These are phyloP conservation scores for Cottoperca gobio DNA, from an alignment of 2,797 vertebrate genomes.

Conservation along the genomic window DNA sequence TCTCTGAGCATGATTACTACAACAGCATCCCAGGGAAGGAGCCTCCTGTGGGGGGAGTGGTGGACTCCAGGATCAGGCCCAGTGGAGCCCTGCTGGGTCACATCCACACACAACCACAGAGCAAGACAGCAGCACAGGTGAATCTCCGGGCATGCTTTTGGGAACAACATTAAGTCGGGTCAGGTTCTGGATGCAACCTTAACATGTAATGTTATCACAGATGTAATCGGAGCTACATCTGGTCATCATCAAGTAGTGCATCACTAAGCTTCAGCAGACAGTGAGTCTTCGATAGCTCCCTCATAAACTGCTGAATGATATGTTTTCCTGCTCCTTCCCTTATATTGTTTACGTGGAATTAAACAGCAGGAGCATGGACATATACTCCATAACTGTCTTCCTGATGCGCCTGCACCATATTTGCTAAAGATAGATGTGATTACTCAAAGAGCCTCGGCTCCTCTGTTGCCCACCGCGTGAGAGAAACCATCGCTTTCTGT, in stretches of 20 bases:
- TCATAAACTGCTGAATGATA: slow-evolving; percentile 23
- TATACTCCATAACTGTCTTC: slow-evolving; percentile 25
- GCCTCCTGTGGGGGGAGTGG: slow-evolving; percentile 91
- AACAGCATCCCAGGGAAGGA: slow-evolving; percentile 99
- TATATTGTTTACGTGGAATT: slow-evolving; percentile 23
- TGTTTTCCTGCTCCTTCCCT: slow-evolving; percentile 30
- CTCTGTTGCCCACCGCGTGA: slow-evolving; percentile 5
- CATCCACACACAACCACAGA: slow-evolving; percentile 82
- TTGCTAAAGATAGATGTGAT: slow-evolving; percentile 51
- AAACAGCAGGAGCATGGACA: slow-evolving; percentile 12
- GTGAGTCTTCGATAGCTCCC: slow-evolving; percentile 10
- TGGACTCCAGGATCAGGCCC: slow-evolving; percentile 90
- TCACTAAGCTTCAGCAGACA: background rate
- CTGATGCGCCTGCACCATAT: slow-evolving; percentile 52
- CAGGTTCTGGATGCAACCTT: background rate
- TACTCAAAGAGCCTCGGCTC: slow-evolving; percentile 25
- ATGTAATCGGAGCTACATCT: slow-evolving; percentile 30
- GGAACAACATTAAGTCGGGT: background rate
- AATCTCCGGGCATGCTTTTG: slow-evolving; percentile 17
- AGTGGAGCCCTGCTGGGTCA: slow-evolving; percentile 75
- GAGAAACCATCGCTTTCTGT: slow-evolving; percentile 21
- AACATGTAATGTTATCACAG: slow-evolving; percentile 3
- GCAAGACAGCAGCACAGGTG: slow-evolving; percentile 84
- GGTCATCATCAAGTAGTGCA: slow-evolving; percentile 10
- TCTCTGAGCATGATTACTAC: slow-evolving; percentile 91